Base-by-base conservation (phyloP, 2,888 invertebrate genomes). In the Siphlonurus alternatus region DNA sequence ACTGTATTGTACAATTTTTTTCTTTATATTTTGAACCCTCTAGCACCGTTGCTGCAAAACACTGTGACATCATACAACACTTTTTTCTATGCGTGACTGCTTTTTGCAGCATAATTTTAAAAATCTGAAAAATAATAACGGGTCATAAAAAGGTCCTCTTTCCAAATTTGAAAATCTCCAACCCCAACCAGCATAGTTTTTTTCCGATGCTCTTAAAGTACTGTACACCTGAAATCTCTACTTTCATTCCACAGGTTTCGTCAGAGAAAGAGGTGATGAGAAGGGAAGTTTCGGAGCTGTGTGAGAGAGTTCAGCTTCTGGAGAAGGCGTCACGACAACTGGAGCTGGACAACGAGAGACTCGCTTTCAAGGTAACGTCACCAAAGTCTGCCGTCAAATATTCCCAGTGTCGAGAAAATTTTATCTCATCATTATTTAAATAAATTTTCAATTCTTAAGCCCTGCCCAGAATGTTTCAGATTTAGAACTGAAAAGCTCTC, bases 271-370 rank as follows among this genome's bases (percentile, higher is more conserved):
- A 74, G 68, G 73, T 75, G 54, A 67, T 75, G 20, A 70, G 70
- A 64, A 72, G 73, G 61, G 74, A 74, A 70, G 74, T 76, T 18
- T 73, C 74, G n/a, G 76, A 78, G 67, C 70, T 78, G 67, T 71
- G 70, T 60, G 75, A 78, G 62, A 71, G 76, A 60, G 70, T 74
- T 23, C 68, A 71, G 23, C 66, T 74, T 23, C 65, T 75, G 23
- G 73, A 75, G 65, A 72, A 73, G 67, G 70, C 74, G 1, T 73
- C 73, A 5, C 67, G 73, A 25, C 74, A 75, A 65, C 69, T 76
- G 23, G 75, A 75, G 67, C 68, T 74, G 18, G 75, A 76, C 65
- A 76, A 76, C 68, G 75, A 76, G 66, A 72, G 73, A 60, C 70
- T 76, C 53, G 74, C 74, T 1, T 75, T 71, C 63, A 76, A 76